Evolutionary conservation across 2,888 invertebrate species (phyloP), one percentile per base, ranked within the genome.

Genomic region (Rhynchonema sp.): DNA sequence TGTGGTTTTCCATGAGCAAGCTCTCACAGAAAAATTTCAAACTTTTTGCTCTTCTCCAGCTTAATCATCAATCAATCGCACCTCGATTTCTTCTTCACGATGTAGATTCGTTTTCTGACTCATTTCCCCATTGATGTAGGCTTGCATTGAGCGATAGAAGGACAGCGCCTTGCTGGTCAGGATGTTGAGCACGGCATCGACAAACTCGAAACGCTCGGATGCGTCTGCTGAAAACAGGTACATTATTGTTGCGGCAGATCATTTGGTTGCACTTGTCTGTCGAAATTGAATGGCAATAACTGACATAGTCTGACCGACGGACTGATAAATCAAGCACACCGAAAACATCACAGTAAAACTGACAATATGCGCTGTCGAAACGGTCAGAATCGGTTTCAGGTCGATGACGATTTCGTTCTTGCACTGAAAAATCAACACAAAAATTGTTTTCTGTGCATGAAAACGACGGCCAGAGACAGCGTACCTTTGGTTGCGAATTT

Each of bases 111-210:
- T 29, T 64, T 84, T 82, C 0, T 85, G 83, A 67, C 84, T 82
- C 60, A 91, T 76, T 71, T 89, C 86, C 9, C 87, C 87, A 2
- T 85, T 84, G 74, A 92, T 91, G 79, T 96, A 96, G 49, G 88
- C 83, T 70, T 90, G 84, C 0, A 94, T 92, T 1, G 98, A 81
- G 72, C 89, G 86, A 92, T 92, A 96, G 68, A 98, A 80, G 74
- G 92, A 88, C 38, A 88, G 87, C 71, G 94, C 81, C 64, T 84
- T 82, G 60, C 83, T 82, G 1, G 82, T 80, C 52, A 88, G 80
- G 62, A 84, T 79, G 60, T 83, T 82, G 63, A 85, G 84, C 38
- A 87, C 77, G 69, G 85, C 84, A 71, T 88, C 86, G 58, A 86
- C 81, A 71, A 86, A 88, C 61, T 82, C 75, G 2, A 87, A 83